Evolutionary conservation across 2,113 vertebrate genomes (phyloP).

Genomic region (Corythornis cristatus): DNA sequence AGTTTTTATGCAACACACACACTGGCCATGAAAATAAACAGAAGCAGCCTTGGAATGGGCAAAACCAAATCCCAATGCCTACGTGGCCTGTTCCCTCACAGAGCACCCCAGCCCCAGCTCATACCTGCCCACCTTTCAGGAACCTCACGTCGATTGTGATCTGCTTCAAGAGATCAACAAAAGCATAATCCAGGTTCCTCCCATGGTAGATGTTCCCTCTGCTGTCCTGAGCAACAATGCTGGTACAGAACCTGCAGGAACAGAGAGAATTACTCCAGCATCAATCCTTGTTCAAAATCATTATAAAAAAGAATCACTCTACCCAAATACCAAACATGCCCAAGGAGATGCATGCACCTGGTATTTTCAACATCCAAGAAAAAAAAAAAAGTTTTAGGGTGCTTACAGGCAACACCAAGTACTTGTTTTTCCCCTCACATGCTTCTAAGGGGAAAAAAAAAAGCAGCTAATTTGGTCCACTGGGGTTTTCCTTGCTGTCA

Average conservation of each 20-base stretch:
- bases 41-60: background rate
- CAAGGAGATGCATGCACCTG: background rate
- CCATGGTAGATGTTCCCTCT: conserved; percentile 88
- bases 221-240: conserved; percentile 88
- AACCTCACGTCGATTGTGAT: conserved; percentile 86
- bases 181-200: conserved; percentile 89
- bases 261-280: background rate
- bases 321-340: fast-evolving
- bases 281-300: background rate
- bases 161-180: conserved; percentile 79
- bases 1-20: background rate
- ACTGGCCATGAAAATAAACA: background rate
- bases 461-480: background rate
- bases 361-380: background rate
- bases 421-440: background rate
- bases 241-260: conserved; percentile 88
- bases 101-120: background rate
- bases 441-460: background rate
- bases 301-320: no score
- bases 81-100: fast-evolving
- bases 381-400: background rate
- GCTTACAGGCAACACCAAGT: background rate
- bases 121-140: conserved; percentile 84
- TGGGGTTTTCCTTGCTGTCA: background rate
- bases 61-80: background rate